These are phyloP conservation scores for Heliconius eleuchia DNA, from an alignment of 1,140 invertebrate genomes.

Conservation along the genomic window DNA sequence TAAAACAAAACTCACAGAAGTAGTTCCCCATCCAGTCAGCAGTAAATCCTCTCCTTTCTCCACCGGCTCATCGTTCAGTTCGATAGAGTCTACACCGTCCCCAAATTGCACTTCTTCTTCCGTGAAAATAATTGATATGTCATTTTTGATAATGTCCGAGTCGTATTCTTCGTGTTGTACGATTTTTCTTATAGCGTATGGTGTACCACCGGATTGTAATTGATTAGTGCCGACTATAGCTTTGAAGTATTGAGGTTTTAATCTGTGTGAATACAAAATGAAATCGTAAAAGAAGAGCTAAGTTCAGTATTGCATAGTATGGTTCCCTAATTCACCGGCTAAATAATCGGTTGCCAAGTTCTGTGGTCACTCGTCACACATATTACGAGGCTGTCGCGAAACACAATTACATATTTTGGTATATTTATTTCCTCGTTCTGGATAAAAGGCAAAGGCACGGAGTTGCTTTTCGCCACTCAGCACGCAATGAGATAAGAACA, in stretches of 20 bases:
- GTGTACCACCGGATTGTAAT: constrained; percentile 58
- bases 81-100: constrained; percentile 71
- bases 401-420: too few relatives aligned
- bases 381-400: too few relatives aligned
- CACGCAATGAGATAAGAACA: too few relatives aligned
- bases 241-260: constrained; percentile 65
- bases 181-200: constrained; percentile 63
- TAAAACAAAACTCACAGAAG: constrained; percentile 55
- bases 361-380: too few relatives aligned
- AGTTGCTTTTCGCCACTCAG: too few relatives aligned
- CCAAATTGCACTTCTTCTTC: constrained; percentile 62
- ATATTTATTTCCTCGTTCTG: too few relatives aligned
- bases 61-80: constrained; percentile 69
- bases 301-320: too few relatives aligned
- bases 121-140: constrained; percentile 74
- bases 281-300: too few relatives aligned
- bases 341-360: too few relatives aligned
- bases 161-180: constrained; percentile 71
- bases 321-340: too few relatives aligned
- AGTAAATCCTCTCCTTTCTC: constrained; percentile 61
- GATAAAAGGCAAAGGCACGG: too few relatives aligned
- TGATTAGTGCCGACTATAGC: constrained; percentile 77
- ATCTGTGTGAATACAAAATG: constrained; percentile 40
- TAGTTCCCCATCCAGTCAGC: constrained; percentile 74
- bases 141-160: constrained; percentile 60